phyloP scores from a whole-genome alignment of 1,140 invertebrate species.

The Harpegnathos saltator region DNA sequence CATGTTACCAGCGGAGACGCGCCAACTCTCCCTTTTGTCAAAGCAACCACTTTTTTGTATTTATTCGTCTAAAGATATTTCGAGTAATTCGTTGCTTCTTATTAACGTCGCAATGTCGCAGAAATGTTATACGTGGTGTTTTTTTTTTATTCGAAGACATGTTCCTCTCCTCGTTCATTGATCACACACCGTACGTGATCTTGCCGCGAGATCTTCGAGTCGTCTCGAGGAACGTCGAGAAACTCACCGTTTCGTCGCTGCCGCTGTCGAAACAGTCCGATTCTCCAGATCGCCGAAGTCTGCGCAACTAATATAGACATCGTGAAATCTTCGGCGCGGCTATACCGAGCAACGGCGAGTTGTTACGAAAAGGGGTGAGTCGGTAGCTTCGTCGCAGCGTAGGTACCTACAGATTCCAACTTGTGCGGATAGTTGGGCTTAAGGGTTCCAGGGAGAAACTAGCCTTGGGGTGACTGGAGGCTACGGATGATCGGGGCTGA shows the following conservation, averaged over 20 bases:
- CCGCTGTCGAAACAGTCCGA: neutral
- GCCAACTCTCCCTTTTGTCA: too few relatives aligned
- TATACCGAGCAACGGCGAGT: constrained; percentile 61
- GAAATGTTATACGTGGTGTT: too few relatives aligned
- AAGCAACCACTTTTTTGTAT: too few relatives aligned
- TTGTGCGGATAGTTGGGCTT: constrained; percentile 79
- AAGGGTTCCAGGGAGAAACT: constrained; percentile 77
- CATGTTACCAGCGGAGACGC: too few relatives aligned
- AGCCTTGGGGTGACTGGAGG: constrained; percentile 76
- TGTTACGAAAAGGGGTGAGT: constrained; percentile 61
- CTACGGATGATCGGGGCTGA: constrained; percentile 77
- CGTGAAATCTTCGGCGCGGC: constrained; percentile 42
- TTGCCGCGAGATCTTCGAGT: neutral
- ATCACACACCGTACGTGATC: neutral
- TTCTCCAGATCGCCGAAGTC: constrained; percentile 24
- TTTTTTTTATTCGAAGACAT: neutral
- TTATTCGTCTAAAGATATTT: too few relatives aligned
- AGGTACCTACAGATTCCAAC: constrained; percentile 77
- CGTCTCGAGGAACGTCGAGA: too few relatives aligned
- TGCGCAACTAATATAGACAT: constrained; percentile 55
- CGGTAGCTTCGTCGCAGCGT: constrained; percentile 73
- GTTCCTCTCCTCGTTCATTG: neutral
- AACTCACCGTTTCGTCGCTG: neutral
- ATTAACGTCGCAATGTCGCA: too few relatives aligned
- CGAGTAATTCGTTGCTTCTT: too few relatives aligned